Evolutionary conservation across 2,888 invertebrate genomes (phyloP), one percentile per base, ranked within the genome.

Genomic region (Apodemia hepburni): DNA sequence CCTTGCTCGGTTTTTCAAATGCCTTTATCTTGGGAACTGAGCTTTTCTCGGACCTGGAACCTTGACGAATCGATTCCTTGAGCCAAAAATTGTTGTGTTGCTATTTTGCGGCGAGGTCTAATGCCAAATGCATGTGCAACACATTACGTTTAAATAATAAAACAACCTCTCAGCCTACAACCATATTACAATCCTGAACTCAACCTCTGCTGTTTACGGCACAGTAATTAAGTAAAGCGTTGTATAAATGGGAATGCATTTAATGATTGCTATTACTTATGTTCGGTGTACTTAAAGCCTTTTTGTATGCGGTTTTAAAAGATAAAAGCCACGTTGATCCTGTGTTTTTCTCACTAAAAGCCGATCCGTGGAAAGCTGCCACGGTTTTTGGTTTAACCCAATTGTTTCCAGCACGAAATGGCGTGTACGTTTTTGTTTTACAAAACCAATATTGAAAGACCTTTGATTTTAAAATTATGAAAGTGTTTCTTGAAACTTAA

Each of bases 211-310:
- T 66, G 71, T 69, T 70, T 70, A 73, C 73, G 69, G 68, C 65
- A 65, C 64, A 66, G 71, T 73, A 73, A 75, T 75, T 74, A 75
- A 72, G 71, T 69, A 72, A 71, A 74, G 70, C 72, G 67, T 65
- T 64, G 69, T 68, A 69, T 66, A 69, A 71, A 72, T 68, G 70
- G 68, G 69, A 70, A 66, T 68, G 73, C 72, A 71, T 69, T 72
- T 71, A 73, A 70, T 72, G 72, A 62, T 66, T 65, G 67, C 69
- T 70, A 69, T 71, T 71, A 72, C 67, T 70, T 67, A 67, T 67
- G 64, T 65, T 64, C 58, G 51, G 49, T 62, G 64, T 60, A 64
- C 62, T 65, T 64, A 17, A 27, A 22, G 22, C 54, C 29, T 58
- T 61, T 45, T 42, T 45, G 42, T 17, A 17, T 6, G n/a, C 27